Percentiles rank a stretch among this genome's conserved stretches.
These are phyloP conservation scores for Romanogobio albipinnatus DNA, from an alignment of 2,113 vertebrate genomes.

Conservation along the genomic window DNA sequence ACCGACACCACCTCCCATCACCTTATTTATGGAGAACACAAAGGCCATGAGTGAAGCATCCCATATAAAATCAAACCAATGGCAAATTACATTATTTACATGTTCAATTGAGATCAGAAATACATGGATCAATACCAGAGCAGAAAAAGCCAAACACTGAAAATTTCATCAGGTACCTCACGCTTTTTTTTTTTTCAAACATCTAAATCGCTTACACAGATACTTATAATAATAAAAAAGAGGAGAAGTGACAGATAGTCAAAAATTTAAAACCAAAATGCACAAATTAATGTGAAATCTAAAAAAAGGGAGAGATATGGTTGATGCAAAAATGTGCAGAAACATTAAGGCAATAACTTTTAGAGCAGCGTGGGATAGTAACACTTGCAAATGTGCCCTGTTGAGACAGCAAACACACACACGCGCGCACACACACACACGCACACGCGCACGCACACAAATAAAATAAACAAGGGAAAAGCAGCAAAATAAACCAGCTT, in stretches of 20 bases:
- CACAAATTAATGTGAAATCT: constrained; percentile 8
- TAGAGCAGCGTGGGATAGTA: constrained; percentile 1
- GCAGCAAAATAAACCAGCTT: background rate
- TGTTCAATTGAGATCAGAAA: constrained; percentile 68
- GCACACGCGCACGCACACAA: too few relatives aligned
- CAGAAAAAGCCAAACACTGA: constrained; percentile 12
- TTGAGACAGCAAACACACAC: background rate
- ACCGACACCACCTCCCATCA: constrained; percentile 49
- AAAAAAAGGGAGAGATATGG: background rate
- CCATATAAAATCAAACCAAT: constrained; percentile 73
- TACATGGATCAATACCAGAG: constrained; percentile 21
- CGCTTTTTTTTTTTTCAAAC: background rate
- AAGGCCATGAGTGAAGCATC: constrained; percentile 79
- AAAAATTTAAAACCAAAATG: constrained; percentile 6
- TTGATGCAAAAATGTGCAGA: constrained; percentile 7
- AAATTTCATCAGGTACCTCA: constrained; percentile 4
- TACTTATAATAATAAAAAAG: background rate
- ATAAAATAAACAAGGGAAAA: background rate
- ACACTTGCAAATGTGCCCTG: background rate
- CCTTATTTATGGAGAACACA: constrained; percentile 66
- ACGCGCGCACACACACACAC: too few relatives aligned
- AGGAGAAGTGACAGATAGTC: background rate
- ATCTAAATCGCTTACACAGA: background rate
- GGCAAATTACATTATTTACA: constrained; percentile 79
- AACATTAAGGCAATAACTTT: constrained; percentile 35